Evolutionary conservation across 2,113 vertebrate genomes (phyloP).

Genomic region (Grallaria varia): DNA sequence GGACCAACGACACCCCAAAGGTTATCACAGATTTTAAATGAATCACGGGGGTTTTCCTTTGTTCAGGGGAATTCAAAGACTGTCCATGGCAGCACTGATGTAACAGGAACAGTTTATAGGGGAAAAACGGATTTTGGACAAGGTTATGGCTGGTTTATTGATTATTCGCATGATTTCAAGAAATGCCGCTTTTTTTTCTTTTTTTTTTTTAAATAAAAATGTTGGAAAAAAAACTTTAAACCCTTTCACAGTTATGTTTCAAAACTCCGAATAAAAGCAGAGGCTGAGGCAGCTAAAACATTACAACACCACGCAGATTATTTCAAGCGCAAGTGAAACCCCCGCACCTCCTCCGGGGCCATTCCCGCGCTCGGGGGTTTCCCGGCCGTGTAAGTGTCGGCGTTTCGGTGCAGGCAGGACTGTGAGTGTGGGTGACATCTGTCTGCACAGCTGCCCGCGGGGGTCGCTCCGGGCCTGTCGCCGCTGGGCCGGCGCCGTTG

Average conservation of each 20-base stretch:
- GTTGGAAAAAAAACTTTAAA: background rate
- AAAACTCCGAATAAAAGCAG: background rate
- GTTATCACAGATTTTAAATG: background rate
- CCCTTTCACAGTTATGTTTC: background rate
- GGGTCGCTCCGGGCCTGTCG: no score
- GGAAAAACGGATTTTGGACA: background rate
- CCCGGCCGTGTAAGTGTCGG: background rate
- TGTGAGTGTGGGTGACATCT: no score
- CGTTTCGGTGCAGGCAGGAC: background rate
- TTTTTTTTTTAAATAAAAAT: background rate
- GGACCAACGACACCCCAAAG: background rate
- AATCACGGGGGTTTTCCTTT: background rate
- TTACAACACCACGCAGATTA: accelerated
- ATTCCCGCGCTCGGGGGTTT: background rate
- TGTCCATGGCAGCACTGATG: background rate
- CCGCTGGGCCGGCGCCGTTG: no score
- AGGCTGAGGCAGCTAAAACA: background rate
- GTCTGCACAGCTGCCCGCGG: no score
- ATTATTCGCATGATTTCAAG: background rate
- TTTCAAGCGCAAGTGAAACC: background rate
- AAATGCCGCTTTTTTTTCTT: background rate
- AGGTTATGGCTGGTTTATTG: background rate
- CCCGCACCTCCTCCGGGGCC: background rate
- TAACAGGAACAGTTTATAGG: background rate
- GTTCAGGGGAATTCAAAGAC: background rate